Conservation (phyloP, 2,888 invertebrate species). For the Ochlodes sylvanus region DNA sequence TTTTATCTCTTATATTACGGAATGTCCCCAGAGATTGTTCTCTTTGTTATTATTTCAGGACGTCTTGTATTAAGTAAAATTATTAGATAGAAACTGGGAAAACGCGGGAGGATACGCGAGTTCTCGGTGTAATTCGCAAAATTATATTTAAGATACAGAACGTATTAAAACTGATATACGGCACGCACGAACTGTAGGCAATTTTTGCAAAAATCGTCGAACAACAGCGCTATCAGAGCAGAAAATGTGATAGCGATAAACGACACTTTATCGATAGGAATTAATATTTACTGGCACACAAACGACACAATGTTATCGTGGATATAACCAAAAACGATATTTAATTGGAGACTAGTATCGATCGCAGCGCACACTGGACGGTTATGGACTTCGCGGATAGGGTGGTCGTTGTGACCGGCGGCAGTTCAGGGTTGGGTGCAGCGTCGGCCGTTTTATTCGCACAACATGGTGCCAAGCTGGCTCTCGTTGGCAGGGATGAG, state of each 20-base stretch:
- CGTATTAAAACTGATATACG: constrained; percentile 1
- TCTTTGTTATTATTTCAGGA: constrained; percentile 21
- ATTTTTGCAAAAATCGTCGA: constrained; percentile 10
- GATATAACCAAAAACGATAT: background rate
- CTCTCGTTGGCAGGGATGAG: constrained; percentile 63
- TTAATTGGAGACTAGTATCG: constrained; percentile 7
- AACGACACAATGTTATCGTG: constrained; percentile 8
- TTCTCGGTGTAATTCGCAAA: background rate
- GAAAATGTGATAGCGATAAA: constrained; percentile 16
- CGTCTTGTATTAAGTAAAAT: constrained; percentile 9
- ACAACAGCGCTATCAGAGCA: constrained; percentile 12
- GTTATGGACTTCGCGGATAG: constrained; percentile 59
- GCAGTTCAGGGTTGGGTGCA: constrained; percentile 68
- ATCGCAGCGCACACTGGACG: background rate
- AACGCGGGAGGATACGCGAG: background rate
- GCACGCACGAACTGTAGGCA: constrained; percentile 1
- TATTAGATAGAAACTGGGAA: background rate
- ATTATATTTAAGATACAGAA: constrained; percentile 6
- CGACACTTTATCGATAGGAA: constrained; percentile 1
- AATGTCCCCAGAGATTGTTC: constrained; percentile 5
- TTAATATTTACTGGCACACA: background rate
- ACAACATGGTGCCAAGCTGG: constrained; percentile 56
- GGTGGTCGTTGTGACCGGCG: constrained; percentile 65
- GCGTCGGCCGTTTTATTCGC: constrained; percentile 64
- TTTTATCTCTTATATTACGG: constrained; percentile 19